Evolutionary conservation across 2,888 invertebrate species (phyloP).

Genomic region (Nomada hirtipes): DNA sequence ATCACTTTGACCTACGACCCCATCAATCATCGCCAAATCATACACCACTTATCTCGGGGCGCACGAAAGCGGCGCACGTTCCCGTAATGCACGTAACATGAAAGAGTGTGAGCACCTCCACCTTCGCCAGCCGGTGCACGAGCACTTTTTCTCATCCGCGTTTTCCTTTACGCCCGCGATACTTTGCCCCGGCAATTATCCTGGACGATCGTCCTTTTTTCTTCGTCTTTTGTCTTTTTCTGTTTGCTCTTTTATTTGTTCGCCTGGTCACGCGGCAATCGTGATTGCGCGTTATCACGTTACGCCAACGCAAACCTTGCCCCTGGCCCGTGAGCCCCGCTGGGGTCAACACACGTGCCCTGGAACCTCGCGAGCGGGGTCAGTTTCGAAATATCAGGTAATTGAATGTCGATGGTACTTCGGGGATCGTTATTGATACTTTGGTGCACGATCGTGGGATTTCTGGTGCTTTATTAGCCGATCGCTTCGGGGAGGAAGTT

Average conservation of each 20-base stretch:
- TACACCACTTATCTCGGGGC: constrained; percentile 81
- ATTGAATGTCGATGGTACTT: constrained; percentile 36
- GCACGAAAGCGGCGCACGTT: constrained; percentile 81
- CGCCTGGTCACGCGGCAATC: constrained; percentile 20
- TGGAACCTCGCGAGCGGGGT: not conserved
- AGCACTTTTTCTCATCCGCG: constrained; percentile 26
- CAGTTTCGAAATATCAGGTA: constrained; percentile 29
- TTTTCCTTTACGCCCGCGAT: constrained; percentile 55
- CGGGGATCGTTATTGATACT: not conserved
- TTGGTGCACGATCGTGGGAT: not conserved
- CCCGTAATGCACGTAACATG: constrained; percentile 77
- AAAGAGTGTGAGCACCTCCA: constrained; percentile 59
- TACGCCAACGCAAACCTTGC: constrained; percentile 20
- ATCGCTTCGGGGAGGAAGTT: not conserved
- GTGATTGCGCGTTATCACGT: constrained; percentile 50
- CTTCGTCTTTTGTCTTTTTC: not conserved
- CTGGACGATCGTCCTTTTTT: not conserved
- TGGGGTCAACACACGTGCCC: constrained; percentile 14
- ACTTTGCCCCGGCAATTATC: constrained; percentile 46
- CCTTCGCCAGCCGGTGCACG: constrained; percentile 17
- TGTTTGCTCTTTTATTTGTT: not conserved
- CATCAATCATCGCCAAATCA: constrained; percentile 84
- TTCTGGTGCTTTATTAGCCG: not conserved
- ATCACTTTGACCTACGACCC: constrained; percentile 83
- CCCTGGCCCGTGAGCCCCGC: not conserved